Base-by-base conservation (phyloP, 2,113 vertebrate genomes). In the Benitochromis conjunctus region DNA sequence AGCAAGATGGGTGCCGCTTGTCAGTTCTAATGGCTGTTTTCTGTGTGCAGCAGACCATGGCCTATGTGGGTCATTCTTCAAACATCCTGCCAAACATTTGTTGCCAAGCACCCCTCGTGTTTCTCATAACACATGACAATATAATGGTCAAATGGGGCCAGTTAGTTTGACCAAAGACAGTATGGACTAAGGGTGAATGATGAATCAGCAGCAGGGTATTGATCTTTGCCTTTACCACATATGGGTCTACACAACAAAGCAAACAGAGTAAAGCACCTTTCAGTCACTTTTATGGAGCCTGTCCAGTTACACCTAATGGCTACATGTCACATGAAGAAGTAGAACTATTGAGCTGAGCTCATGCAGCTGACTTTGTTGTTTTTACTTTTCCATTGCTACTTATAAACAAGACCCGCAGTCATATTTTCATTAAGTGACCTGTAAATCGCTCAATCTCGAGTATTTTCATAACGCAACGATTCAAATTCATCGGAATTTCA, bases 11-110 rank as follows among this genome's bases (percentile, higher is more conserved):
- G 91, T 91, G 88, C 88, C 87, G 89, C 92, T 92, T 93, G 93
- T 95, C 94, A 92, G 93, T 31, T 64, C 60, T 95, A 95, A 94
- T 95, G 87, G 92, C 80, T 94, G 92, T 94, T 92, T 93, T 89
- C 89, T 84, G 57, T 88, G 95, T 90, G 92, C 92, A 94, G 80
- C 81, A 84, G 95, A 93, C 91, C 94, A 26, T 82, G 84, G 78
- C 69, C 76, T 78, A 34, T 79, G 54, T 69, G 82, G 87, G 88
- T 92, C 94, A 92, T 94, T 93, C 94, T 79, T 95, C 94, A 94
- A 91, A 93, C 88, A 88, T 93, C 86, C 92, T 93, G 93, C 90
- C 91, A 91, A 86, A 83, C 91, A 86, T 88, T 91, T 87, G 92
- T 94, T 95, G 94, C 94, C 92, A 83, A 85, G 93, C 93, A 89